These are phyloP conservation scores for Pollenia angustigena DNA, from an alignment of 2,888 invertebrate genomes.

Conservation along the genomic window DNA sequence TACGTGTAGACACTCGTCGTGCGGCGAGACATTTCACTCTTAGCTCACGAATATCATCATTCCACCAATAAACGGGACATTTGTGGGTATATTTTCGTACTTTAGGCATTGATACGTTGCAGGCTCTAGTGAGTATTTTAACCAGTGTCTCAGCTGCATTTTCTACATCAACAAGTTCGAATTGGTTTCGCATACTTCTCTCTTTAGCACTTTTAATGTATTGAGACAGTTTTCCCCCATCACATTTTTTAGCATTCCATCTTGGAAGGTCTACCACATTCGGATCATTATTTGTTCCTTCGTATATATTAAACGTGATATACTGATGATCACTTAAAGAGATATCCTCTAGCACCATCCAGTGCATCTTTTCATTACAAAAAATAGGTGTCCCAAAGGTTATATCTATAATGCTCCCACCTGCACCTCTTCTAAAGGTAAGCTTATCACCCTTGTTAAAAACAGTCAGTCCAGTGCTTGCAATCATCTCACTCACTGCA, in stretches of 20 bases:
- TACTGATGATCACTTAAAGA: constrained; percentile 1
- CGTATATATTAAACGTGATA: background rate
- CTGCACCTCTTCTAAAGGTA: background rate
- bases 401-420: background rate
- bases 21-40: background rate
- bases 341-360: background rate
- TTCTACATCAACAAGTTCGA: no score
- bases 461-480: background rate
- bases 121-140: background rate
- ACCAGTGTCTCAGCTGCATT: background rate
- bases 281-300: background rate
- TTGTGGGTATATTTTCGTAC: no score
- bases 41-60: background rate
- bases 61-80: background rate
- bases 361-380: background rate
- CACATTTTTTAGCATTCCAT: background rate
- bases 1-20: background rate
- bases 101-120: no score
- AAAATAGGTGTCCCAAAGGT: background rate
- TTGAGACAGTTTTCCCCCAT: no score
- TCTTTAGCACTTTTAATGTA: no score
- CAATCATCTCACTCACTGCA: background rate
- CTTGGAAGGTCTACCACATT: background rate
- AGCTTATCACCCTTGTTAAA: background rate
- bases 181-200: no score